Conservation (phyloP, 1,140 invertebrate genomes). For the Cyrtorhinus lividipennis region DNA sequence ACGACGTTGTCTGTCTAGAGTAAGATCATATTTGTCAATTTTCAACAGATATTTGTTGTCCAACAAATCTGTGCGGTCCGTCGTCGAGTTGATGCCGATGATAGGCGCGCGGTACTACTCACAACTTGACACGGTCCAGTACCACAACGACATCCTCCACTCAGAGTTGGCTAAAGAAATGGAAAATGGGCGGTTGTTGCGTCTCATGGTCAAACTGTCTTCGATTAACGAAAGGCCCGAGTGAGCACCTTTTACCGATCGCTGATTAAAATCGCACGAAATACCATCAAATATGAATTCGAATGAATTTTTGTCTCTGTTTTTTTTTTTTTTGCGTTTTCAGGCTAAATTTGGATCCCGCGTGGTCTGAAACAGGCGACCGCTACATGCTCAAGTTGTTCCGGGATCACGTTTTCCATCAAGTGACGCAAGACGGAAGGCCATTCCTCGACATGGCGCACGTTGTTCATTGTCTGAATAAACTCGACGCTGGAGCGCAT, state of each 20-base stretch:
- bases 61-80: constrained; percentile 52
- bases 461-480: constrained; percentile 85
- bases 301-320: background rate
- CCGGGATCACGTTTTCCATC: constrained; percentile 93
- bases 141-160: constrained; percentile 74
- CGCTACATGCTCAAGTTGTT: constrained; percentile 96
- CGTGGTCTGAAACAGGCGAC: constrained; percentile 95
- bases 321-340: constrained; percentile 21
- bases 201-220: constrained; percentile 78
- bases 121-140: constrained; percentile 78
- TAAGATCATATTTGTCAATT: too few species aligned
- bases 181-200: constrained; percentile 84
- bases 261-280: background rate
- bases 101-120: constrained; percentile 91
- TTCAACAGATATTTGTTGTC: constrained; percentile 57
- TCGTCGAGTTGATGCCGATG: constrained; percentile 98
- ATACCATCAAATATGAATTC: background rate
- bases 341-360: constrained; percentile 77
- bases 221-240: constrained; percentile 88
- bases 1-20: background rate
- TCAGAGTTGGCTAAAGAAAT: constrained; percentile 84
- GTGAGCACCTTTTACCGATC: constrained; percentile 36
- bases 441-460: constrained; percentile 95
- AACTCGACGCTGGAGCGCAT: constrained; percentile 72
- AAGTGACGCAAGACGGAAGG: constrained; percentile 75